Conservation (phyloP, 2,113 vertebrate genomes). For the Paraplagusia blochii region DNA sequence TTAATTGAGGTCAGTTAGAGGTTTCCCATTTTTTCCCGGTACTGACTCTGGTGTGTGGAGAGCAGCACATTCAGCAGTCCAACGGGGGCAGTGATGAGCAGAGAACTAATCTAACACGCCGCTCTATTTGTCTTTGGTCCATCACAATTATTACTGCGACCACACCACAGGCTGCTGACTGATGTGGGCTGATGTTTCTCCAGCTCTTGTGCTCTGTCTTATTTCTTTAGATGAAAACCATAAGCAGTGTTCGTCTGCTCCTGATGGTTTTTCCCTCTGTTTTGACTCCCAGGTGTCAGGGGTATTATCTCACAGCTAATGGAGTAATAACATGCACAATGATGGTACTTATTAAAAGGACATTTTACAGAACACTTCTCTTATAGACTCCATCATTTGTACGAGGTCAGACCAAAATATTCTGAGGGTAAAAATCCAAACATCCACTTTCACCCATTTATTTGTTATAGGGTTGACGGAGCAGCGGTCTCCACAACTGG, state of each 20-base stretch:
- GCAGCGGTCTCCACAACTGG: too few relatives aligned
- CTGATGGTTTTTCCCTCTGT: not conserved
- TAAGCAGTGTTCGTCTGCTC: not conserved
- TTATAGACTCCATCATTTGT: too few relatives aligned
- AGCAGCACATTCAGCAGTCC: slow-evolving; percentile 4
- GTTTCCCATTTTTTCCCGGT: not conserved
- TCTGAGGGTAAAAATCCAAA: too few relatives aligned
- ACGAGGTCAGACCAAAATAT: too few relatives aligned
- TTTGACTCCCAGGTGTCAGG: not conserved
- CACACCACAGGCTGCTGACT: slow-evolving; percentile 4
- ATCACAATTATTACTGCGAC: slow-evolving; percentile 5
- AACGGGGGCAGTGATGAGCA: not conserved
- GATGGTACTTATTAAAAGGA: slow-evolving; percentile 1
- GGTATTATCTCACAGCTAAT: slow-evolving; percentile 1
- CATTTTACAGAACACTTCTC: too few relatives aligned
- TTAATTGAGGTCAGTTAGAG: slow-evolving; percentile 9
- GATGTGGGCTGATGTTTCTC: slow-evolving; percentile 7
- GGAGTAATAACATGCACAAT: not conserved
- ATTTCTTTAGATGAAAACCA: not conserved
- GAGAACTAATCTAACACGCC: slow-evolving; percentile 17
- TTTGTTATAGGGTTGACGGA: too few relatives aligned
- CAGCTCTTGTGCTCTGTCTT: not conserved
- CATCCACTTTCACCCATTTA: too few relatives aligned
- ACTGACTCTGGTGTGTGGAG: not conserved
- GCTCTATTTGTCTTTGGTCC: slow-evolving; percentile 27